Base-by-base conservation (phyloP, 2,113 vertebrate species). In the Hippopotamus amphibius region DNA sequence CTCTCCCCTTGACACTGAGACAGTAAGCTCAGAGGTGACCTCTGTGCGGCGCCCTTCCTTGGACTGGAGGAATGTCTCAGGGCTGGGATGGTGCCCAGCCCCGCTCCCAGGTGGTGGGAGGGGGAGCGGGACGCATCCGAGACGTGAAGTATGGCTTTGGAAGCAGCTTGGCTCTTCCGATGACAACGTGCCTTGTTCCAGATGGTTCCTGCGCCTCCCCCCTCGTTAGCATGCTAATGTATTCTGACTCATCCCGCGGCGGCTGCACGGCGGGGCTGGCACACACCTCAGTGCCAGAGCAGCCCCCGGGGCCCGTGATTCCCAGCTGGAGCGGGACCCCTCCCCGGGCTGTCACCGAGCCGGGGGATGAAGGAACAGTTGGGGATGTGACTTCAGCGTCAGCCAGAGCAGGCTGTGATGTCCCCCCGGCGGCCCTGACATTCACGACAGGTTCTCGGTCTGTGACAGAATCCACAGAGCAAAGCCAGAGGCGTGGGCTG, bases 171-270 rank as follows among this genome's bases (percentile, higher is more conserved):
- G 96, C 98, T 95, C 94, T 89, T 97, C 79, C 5, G 89, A 97
- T 97, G 98, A 98, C 96, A 97, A 96, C 95, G 77, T 95, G 88
- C 97, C 97, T 81, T 63, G 79, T 95, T 98, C 98, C 98, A 99
- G 98, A 99, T 98, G 98, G 98, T 91, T 93, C 94, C 79, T 65
- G 82, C 66, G 95, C 81, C 94, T 84, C 89, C 88, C 50, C 0
- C 3, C 85, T 98, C 88, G 91, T 98, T 98, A 98, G 98, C 96
- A 98, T 98, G 98, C 97, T 98, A 98, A 99, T 98, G 69, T 98
- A 98, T 98, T 99, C 98, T 97, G 98, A 98, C 97, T 98, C 98
- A 98, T 95, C 97, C 97, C 90, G 81, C 80, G 93, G 97, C 98
- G 97, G 95, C 95, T 95, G 87, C 97, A 84, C 69, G 92, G 90